Evolutionary conservation across 2,113 vertebrate genomes (phyloP).

Genomic region (Stigmatopora argus): DNA sequence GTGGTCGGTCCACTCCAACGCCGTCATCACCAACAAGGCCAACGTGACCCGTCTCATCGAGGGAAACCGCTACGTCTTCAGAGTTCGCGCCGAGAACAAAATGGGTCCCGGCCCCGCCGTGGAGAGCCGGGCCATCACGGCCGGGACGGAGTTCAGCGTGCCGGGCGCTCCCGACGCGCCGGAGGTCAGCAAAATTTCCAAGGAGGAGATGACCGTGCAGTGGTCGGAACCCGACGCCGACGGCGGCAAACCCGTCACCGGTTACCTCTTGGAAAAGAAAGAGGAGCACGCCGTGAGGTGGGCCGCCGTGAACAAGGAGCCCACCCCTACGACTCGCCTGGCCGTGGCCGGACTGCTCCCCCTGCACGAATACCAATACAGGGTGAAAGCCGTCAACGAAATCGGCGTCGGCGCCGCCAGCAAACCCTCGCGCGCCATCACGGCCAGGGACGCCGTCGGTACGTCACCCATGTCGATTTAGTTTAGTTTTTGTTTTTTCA

Average conservation of each 20-base stretch:
- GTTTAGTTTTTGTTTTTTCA: not conserved
- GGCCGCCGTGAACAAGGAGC: constrained; percentile 86
- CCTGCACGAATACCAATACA: constrained; percentile 94
- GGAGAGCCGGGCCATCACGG: constrained; percentile 84
- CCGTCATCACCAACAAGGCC: constrained; percentile 78
- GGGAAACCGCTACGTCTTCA: constrained; percentile 95
- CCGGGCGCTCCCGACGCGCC: constrained; percentile 87
- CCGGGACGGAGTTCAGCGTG: constrained; percentile 86
- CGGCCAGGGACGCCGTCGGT: constrained; percentile 93
- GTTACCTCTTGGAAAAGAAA: constrained; percentile 91
- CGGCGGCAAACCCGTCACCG: constrained; percentile 91
- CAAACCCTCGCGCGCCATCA: constrained; percentile 83
- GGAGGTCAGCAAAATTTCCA: constrained; percentile 85
- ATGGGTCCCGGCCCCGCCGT: constrained; percentile 94
- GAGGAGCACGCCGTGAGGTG: constrained; percentile 86
- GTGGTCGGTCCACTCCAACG: constrained; percentile 89
- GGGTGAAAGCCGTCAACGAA: constrained; percentile 97
- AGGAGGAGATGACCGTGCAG: constrained; percentile 91
- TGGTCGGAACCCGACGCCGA: constrained; percentile 91
- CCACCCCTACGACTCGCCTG: constrained; percentile 77
- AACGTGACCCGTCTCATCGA: constrained; percentile 90
- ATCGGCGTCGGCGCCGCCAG: constrained; percentile 88
- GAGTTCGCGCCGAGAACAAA: constrained; percentile 96
- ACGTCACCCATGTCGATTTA: constrained; percentile 42
- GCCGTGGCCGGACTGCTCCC: constrained; percentile 88